A percentile compares a stretch with the other conserved stretches of the same genome.
phyloP scores from a whole-genome alignment of 2,888 invertebrate genomes.

The Falcaria lacertinaria region DNA sequence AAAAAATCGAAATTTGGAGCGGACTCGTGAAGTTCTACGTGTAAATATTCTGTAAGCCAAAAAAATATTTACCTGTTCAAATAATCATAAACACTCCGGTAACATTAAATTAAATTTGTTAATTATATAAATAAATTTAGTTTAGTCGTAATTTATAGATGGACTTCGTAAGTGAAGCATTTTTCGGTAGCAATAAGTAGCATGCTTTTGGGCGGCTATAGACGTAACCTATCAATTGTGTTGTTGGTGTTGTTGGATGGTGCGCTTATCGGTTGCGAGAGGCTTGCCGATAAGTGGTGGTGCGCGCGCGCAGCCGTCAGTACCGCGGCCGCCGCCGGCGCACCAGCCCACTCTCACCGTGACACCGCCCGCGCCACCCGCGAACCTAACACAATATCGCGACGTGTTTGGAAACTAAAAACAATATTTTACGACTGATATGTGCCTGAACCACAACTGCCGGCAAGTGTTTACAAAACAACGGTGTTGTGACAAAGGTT shows the following conservation, averaged over 20 bases:
- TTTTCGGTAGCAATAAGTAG: background rate
- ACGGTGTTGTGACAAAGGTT: conserved; percentile 50
- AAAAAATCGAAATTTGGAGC: too few species aligned
- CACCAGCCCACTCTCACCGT: conserved; percentile 29
- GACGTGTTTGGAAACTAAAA: conserved; percentile 43
- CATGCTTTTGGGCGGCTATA: background rate
- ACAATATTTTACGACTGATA: conserved; percentile 53
- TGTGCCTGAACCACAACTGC: conserved; percentile 40
- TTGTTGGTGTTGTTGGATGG: conserved; percentile 26
- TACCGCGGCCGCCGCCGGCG: conserved; percentile 59
- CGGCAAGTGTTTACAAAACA: conserved; percentile 59
- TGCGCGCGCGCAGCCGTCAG: conserved; percentile 53
- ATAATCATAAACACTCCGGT: too few species aligned
- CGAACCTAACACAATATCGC: conserved; percentile 19
- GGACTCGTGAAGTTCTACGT: too few species aligned
- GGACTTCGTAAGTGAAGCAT: too few species aligned
- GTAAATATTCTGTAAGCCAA: too few species aligned
- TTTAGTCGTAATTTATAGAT: too few species aligned
- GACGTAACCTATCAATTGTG: background rate
- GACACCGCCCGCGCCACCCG: conserved; percentile 16
- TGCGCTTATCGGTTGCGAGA: conserved; percentile 62
- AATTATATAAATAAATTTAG: too few species aligned
- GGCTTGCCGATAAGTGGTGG: conserved; percentile 58
- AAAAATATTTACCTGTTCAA: too few species aligned
- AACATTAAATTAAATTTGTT: too few species aligned